Conservation (phyloP, 2,888 invertebrate genomes). For the Perithous albicinctus region DNA sequence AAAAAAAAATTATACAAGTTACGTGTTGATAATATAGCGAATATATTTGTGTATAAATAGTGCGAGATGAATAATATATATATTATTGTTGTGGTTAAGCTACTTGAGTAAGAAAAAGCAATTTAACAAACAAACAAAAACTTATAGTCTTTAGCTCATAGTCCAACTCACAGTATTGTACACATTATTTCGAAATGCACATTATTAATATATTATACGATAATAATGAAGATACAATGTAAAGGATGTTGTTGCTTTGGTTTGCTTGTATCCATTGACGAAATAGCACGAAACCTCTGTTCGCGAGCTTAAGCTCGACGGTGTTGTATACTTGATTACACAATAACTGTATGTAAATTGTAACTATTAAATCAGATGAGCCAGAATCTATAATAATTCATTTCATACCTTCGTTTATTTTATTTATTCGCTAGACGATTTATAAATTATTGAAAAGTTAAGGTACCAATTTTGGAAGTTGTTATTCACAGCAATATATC, state of each 20-base stretch:
- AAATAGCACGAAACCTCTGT: constrained; percentile 53
- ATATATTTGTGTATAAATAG: constrained; percentile 70
- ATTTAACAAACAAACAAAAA: constrained; percentile 64
- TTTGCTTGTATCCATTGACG: constrained; percentile 72
- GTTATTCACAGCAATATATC: too few relatives aligned
- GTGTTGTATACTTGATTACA: constrained; percentile 74
- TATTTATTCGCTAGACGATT: background rate
- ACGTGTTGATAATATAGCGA: constrained; percentile 62
- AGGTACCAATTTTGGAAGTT: too few relatives aligned
- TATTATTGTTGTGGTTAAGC: constrained; percentile 67
- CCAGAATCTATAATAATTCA: constrained; percentile 30
- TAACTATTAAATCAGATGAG: constrained; percentile 74
- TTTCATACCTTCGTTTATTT: background rate
- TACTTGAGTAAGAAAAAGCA: constrained; percentile 62
- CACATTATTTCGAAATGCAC: constrained; percentile 71
- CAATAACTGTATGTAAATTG: constrained; percentile 76
- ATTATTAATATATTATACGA: constrained; percentile 66
- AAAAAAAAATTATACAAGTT: constrained; percentile 63
- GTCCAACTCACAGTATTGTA: constrained; percentile 76
- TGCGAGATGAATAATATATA: constrained; percentile 64
- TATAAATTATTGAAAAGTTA: too few relatives aligned
- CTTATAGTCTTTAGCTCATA: constrained; percentile 65
- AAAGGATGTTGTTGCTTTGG: constrained; percentile 74
- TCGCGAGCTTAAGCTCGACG: constrained; percentile 23
- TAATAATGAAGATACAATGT: constrained; percentile 57